Base-by-base conservation (phyloP, 2,888 invertebrate genomes). In the Scaptomyza tumidula region DNA sequence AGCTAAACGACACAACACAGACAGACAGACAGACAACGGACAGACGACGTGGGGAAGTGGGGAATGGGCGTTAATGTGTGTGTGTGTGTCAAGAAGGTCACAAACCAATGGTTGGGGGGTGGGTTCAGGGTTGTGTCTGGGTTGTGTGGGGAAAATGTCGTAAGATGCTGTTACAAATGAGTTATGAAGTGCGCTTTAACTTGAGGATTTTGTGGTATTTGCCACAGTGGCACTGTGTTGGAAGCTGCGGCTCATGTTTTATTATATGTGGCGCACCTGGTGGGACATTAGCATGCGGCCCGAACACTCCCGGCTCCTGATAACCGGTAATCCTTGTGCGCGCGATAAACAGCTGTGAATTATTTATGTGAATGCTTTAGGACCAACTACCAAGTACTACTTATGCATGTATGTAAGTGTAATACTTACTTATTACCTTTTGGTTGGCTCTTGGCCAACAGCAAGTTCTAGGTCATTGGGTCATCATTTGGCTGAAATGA, bases 201-300 rank as follows among this genome's bases (percentile, higher is more conserved):
- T 61, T 55, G 69, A 55, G 82, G 86, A 86, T 78, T 77, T 80
- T 63, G 78, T 80, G 84, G 83, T 56, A 84, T 84, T 83, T 86
- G 62, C 43, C 63, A 49, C 39, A 14, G 24, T 24, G 24, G 2
- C 24, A 24, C 24, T 1, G 1, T 24, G 24, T 7, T 39, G 39
- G 39, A n/a, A n/a, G 27, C 16, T 67, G 43, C 48, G 45, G 16
- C 59, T 49, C 29, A 33, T 66, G 74, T 64, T 84, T 86, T 86
- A 81, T 75, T 50, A 10, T 16, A 37, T 63, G 64, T 63, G 64
- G 65, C 58, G 64, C 69, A 84, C 79, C 79, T 78, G 63, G 27
- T 49, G 41, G 33, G 14, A 50, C 33, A 66, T 75, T 68, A 75
- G 64, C 62, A 60, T 65, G 45, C 53, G 27, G 24, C 10, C 50